A percentile compares a stretch with the other conserved stretches of the same genome.
phyloP scores from a whole-genome alignment of 2,797 vertebrate genomes.

The Siniperca scherzeri region DNA sequence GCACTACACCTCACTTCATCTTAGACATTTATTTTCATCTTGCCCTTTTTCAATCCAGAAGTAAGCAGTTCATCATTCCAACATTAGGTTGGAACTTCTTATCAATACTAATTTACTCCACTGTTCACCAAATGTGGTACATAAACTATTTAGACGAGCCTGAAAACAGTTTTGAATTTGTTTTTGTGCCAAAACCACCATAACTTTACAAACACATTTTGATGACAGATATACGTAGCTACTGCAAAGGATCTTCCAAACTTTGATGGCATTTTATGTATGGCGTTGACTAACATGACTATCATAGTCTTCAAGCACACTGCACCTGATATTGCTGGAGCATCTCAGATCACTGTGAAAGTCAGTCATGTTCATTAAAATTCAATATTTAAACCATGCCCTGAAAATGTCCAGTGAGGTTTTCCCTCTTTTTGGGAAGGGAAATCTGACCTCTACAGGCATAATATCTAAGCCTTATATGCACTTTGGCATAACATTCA shows the following conservation, averaged over 20 bases:
- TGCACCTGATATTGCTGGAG: not conserved
- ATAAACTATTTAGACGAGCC: not conserved
- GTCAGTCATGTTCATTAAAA: not conserved
- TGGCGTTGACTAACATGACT: not conserved
- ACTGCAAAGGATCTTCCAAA: not conserved
- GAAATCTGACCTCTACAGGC: not conserved
- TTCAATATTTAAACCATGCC: not conserved
- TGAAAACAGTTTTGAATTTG: not conserved
- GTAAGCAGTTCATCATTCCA: not conserved
- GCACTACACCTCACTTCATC: not conserved
- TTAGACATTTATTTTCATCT: not conserved
- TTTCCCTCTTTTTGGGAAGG: not conserved
- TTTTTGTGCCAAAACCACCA: not conserved
- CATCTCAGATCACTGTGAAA: not conserved
- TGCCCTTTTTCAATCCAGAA: not conserved
- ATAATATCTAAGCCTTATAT: not conserved
- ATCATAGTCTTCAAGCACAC: not conserved
- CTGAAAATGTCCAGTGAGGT: not conserved
- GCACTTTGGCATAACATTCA: not conserved
- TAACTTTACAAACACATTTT: not conserved
- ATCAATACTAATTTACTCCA: not conserved
- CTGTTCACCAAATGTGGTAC: not conserved
- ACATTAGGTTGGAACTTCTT: not conserved
- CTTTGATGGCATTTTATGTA: not conserved
- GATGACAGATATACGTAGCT: not conserved